A percentile compares a stretch with the other conserved stretches of the same genome.
phyloP scores from a whole-genome alignment of 2,113 vertebrate genomes.

The Chloebia gouldiae region DNA sequence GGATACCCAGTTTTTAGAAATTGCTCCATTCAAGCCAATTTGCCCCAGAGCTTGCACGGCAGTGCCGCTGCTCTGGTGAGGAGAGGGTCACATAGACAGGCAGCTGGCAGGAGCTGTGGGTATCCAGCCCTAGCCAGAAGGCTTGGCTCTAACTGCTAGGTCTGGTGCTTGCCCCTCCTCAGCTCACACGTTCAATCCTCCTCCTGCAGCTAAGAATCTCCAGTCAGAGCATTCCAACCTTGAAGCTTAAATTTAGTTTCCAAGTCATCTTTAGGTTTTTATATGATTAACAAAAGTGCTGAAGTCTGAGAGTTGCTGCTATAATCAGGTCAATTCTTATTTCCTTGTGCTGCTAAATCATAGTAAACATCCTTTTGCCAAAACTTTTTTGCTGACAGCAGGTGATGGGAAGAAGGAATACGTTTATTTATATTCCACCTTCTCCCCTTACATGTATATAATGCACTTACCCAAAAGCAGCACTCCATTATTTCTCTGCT shows the following conservation, averaged over 20 bases:
- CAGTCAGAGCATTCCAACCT: not conserved
- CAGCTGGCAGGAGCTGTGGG: not conserved
- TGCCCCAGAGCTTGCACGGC: rapidly evolving
- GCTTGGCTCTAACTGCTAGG: not conserved
- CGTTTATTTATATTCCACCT: not conserved
- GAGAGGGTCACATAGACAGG: not conserved
- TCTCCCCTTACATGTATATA: not conserved
- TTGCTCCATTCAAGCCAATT: not conserved
- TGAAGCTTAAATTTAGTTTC: not conserved
- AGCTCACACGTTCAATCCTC: not conserved
- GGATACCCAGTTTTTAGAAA: not conserved
- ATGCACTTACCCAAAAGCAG: not conserved
- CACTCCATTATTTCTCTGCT: not conserved
- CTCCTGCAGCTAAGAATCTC: not conserved
- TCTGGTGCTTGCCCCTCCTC: not conserved
- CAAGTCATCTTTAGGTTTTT: not conserved
- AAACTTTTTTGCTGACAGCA: not conserved
- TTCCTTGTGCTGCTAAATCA: not conserved
- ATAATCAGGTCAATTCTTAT: constrained; percentile 2
- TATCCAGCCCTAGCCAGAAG: not conserved
- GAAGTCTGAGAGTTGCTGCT: not conserved
- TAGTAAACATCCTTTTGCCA: not conserved
- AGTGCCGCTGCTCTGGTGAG: not conserved
- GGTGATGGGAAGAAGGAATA: not conserved
- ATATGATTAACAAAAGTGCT: constrained; percentile 8